Percentiles rank a stretch among this genome's conserved stretches.
Conservation (phyloP, 2,888 invertebrate genomes). For the Tinea semifulvella region DNA sequence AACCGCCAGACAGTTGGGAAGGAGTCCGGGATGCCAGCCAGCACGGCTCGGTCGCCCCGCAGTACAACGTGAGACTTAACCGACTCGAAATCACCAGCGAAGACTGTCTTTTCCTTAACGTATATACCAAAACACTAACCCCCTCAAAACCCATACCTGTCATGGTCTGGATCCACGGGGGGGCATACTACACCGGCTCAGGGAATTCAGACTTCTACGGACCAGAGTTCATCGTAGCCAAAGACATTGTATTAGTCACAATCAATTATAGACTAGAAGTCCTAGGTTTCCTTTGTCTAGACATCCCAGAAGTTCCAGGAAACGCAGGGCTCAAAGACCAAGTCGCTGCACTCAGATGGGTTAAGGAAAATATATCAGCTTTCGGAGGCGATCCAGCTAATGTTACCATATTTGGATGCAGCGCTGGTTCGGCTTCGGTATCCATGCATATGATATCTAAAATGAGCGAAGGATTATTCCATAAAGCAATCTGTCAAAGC, state of each 20-base stretch:
- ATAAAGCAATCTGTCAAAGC: constrained; percentile 60
- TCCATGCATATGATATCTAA: constrained; percentile 49
- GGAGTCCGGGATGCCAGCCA: constrained; percentile 43
- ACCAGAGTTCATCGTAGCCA: constrained; percentile 53
- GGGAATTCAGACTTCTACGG: constrained; percentile 57
- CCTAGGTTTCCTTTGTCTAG: constrained; percentile 53
- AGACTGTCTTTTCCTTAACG: constrained; percentile 75
- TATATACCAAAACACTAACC: constrained; percentile 57
- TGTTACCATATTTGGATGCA: constrained; percentile 57
- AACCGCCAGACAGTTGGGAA: constrained; percentile 45
- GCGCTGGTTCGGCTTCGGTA: constrained; percentile 49
- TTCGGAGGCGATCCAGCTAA: constrained; percentile 53
- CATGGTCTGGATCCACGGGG: constrained; percentile 62
- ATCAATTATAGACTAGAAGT: constrained; percentile 59
- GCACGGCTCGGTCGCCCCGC: constrained; percentile 54
- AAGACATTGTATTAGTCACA: constrained; percentile 51
- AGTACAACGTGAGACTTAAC: constrained; percentile 55
- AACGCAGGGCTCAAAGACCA: constrained; percentile 61
- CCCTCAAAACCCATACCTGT: constrained; percentile 36
- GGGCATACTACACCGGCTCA: constrained; percentile 58
- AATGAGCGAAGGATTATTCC: constrained; percentile 49
- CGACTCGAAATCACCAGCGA: constrained; percentile 63
- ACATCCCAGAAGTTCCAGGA: constrained; percentile 53
- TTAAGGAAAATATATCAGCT: constrained; percentile 44
- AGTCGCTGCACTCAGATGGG: constrained; percentile 57